A percentile compares a stretch with the other conserved stretches of the same genome.
Conservation (phyloP, 2,888 invertebrate species). For the Eristalinus aeneus region DNA sequence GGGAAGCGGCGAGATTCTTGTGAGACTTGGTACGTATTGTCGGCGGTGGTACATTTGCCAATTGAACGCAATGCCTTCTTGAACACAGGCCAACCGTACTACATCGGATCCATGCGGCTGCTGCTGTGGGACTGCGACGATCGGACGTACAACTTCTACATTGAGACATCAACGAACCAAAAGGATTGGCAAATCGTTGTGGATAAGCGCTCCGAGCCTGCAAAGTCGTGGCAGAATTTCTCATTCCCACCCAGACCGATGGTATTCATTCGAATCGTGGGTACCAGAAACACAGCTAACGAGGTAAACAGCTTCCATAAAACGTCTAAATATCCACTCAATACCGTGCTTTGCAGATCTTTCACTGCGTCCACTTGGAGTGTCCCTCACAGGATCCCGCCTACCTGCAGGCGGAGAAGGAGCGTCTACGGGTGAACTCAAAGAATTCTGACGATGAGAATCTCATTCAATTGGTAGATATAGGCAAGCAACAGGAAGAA, state of each 20-base stretch:
- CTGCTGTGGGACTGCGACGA: conserved; percentile 98
- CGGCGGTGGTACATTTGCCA: neutral
- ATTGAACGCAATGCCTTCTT: neutral
- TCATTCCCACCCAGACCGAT: conserved; percentile 92
- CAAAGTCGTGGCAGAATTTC: conserved; percentile 97
- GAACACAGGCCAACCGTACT: conserved; percentile 91
- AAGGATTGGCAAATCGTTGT: conserved; percentile 95
- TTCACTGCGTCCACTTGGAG: conserved; percentile 99
- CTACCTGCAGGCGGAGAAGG: conserved; percentile 68
- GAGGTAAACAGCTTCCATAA: conserved; percentile 84
- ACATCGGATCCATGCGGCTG: conserved; percentile 93
- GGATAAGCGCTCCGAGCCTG: conserved; percentile 92
- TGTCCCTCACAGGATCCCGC: conserved; percentile 88
- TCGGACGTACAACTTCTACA: conserved; percentile 96
- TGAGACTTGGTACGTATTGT: conserved; percentile 87
- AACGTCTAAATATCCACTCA: neutral
- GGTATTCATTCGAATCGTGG: conserved; percentile 96
- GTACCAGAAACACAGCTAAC: conserved; percentile 98
- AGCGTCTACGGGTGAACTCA: conserved; percentile 26
- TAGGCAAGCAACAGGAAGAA: conserved; percentile 34
- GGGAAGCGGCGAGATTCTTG: conserved; percentile 95
- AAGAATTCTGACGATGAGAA: conserved; percentile 55
- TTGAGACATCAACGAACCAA: conserved; percentile 96
- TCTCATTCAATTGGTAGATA: conserved; percentile 51
- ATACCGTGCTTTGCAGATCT: conserved; percentile 84